phyloP scores from a whole-genome alignment of 2,113 vertebrate genomes.

The Paralichthys olivaceus region DNA sequence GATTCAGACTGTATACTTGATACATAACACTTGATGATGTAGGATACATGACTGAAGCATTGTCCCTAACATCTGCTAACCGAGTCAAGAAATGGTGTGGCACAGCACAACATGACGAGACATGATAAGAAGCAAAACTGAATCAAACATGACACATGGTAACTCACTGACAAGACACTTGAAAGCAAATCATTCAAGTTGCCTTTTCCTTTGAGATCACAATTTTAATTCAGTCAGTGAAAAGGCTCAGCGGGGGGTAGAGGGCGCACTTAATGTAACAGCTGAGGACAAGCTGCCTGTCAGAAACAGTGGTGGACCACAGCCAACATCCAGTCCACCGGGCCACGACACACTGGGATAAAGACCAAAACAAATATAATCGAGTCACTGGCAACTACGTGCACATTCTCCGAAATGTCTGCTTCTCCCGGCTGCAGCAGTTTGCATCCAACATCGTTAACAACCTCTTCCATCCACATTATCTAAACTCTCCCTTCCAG shows the following conservation, averaged over 20 bases:
- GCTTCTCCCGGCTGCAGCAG: neutral
- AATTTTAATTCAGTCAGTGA: slow-evolving; percentile 17
- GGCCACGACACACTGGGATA: neutral
- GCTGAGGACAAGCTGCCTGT: slow-evolving; percentile 21
- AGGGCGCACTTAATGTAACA: slow-evolving; percentile 13
- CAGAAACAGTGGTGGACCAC: neutral
- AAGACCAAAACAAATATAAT: slow-evolving; percentile 10
- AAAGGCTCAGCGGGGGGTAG: too few relatives aligned
- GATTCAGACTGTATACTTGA: too few relatives aligned
- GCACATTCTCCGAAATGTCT: slow-evolving; percentile 6
- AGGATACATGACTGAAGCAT: too few relatives aligned
- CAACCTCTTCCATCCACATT: neutral
- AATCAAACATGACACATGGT: neutral
- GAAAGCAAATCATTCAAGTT: neutral
- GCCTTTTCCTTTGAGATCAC: neutral
- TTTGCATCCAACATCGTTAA: slow-evolving; percentile 13
- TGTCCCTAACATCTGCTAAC: too few relatives aligned
- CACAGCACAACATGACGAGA: neutral
- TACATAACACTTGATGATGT: too few relatives aligned
- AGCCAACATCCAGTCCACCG: slow-evolving; percentile 21
- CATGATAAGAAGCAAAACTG: neutral
- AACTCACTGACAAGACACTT: neutral
- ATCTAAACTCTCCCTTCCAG: slow-evolving; percentile 3
- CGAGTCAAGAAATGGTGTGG: too few relatives aligned
- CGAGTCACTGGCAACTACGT: slow-evolving; percentile 1